phyloP scores from a whole-genome alignment of 2,888 invertebrate species.

The Pandemis corylana region DNA sequence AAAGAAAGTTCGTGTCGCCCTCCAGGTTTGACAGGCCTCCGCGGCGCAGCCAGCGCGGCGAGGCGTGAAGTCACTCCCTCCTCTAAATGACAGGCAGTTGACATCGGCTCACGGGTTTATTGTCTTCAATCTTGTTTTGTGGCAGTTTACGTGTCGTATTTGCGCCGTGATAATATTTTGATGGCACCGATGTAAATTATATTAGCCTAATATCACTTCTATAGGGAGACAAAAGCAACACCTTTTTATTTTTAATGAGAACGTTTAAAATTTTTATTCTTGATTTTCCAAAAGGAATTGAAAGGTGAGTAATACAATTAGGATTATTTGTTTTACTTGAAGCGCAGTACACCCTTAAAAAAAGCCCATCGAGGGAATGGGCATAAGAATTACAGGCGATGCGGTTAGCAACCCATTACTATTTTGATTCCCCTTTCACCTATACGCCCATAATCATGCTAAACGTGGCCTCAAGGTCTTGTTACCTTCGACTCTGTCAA shows the following conservation, averaged over 20 bases:
- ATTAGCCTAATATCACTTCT: slow-evolving; percentile 23
- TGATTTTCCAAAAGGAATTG: no score
- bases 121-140: slow-evolving; percentile 52
- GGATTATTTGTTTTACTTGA: no score
- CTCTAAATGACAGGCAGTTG: slow-evolving; percentile 53
- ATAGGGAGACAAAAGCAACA: not conserved
- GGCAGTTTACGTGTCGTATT: slow-evolving; percentile 42
- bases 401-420: no score
- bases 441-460: no score
- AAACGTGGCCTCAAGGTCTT: no score
- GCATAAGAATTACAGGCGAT: no score
- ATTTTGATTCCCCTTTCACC: no score
- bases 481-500: no score
- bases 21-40: slow-evolving; percentile 4
- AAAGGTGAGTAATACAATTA: no score
- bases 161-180: slow-evolving; percentile 42
- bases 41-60: slow-evolving; percentile 10
- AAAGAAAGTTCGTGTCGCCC: not conserved
- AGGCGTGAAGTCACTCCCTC: slow-evolving; percentile 35
- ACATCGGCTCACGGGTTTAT: slow-evolving; percentile 54
- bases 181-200: slow-evolving; percentile 38
- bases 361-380: no score
- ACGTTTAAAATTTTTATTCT: not conserved
- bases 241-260: not conserved
- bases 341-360: no score